Conservation (phyloP, 2,888 invertebrate species). For the Acheta domesticus region DNA sequence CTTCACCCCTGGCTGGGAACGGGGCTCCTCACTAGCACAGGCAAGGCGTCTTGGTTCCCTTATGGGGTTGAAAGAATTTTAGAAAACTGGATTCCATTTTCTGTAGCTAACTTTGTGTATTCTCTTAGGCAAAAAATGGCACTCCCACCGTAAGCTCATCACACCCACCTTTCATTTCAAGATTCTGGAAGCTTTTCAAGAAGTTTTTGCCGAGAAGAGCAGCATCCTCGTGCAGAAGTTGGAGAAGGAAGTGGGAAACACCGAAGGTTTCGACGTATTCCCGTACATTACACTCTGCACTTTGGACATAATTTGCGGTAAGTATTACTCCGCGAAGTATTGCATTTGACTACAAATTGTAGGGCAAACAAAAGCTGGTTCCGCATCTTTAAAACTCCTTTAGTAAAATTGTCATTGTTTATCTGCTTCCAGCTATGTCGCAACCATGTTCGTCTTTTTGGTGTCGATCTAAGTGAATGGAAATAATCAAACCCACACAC, state of each 20-base stretch:
- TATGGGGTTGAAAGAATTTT: background rate
- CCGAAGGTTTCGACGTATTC: background rate
- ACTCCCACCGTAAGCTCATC: background rate
- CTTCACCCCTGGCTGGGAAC: constrained; percentile 53
- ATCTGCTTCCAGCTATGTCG: background rate
- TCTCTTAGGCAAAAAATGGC: constrained; percentile 43
- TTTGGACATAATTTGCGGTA: background rate
- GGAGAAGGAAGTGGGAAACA: background rate
- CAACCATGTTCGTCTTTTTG: too few relatives aligned
- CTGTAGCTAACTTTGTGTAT: constrained; percentile 44
- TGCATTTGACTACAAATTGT: too few relatives aligned
- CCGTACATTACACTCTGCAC: background rate
- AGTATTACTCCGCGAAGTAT: background rate
- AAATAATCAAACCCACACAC: too few relatives aligned
- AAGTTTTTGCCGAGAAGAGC: background rate
- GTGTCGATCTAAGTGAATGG: too few relatives aligned
- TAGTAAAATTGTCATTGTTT: too few relatives aligned
- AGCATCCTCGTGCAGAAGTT: background rate
- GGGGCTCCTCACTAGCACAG: constrained; percentile 48
- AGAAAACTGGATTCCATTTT: too few relatives aligned
- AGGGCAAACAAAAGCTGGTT: too few relatives aligned
- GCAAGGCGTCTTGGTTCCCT: constrained; percentile 45
- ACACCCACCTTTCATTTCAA: constrained; percentile 3
- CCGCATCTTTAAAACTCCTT: too few relatives aligned
- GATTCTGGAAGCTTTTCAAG: background rate